phyloP scores from a whole-genome alignment of 1,140 invertebrate species.

The Drosophila mayri region DNA sequence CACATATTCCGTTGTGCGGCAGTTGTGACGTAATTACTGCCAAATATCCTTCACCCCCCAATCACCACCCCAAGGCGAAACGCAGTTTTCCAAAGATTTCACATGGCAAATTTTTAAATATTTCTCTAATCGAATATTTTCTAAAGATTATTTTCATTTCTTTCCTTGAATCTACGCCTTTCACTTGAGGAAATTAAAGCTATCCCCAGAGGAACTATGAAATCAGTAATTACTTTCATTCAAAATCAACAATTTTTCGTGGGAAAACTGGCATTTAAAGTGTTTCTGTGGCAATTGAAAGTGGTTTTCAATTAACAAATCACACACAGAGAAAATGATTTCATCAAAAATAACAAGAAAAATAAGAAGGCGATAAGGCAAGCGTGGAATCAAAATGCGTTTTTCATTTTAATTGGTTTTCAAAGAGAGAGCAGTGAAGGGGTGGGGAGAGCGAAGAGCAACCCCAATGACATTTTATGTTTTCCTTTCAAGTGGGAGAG shows the following conservation, averaged over 20 bases:
- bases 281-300: slow-evolving; percentile 22
- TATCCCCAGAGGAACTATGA: background rate
- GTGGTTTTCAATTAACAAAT: slow-evolving; percentile 64
- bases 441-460: slow-evolving; percentile 13
- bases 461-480: slow-evolving; percentile 54
- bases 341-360: slow-evolving; percentile 27
- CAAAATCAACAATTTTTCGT: slow-evolving; percentile 8
- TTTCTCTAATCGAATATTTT: too few species aligned
- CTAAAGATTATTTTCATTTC: too few species aligned
- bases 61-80: background rate
- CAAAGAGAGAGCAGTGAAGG: slow-evolving; percentile 8
- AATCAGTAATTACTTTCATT: background rate
- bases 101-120: too few species aligned
- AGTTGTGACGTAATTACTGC: slow-evolving; percentile 28
- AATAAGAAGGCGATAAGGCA: slow-evolving; percentile 47
- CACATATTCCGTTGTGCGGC: slow-evolving; percentile 25
- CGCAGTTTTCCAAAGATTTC: background rate
- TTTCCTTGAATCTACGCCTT: too few species aligned
- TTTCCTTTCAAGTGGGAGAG: background rate
- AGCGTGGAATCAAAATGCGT: slow-evolving; percentile 55
- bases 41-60: background rate
- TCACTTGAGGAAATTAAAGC: background rate
- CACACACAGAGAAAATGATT: slow-evolving; percentile 53
- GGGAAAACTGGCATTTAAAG: slow-evolving; percentile 17
- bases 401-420: slow-evolving; percentile 62